These are phyloP conservation scores for Uria lomvia DNA, from an alignment of 2,113 vertebrate genomes.

Conservation along the genomic window DNA sequence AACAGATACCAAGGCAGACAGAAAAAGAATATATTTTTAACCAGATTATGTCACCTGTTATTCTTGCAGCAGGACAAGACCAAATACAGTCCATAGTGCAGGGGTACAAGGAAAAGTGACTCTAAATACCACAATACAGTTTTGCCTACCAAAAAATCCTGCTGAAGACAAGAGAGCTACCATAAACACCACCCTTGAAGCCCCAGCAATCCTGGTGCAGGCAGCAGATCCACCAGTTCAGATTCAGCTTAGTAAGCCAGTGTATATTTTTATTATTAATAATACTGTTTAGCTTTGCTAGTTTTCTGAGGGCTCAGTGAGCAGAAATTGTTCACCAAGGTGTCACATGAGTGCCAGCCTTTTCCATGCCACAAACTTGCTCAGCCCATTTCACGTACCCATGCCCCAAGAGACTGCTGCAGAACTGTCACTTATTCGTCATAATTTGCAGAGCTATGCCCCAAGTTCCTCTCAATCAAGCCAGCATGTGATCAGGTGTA, in stretches of 20 bases:
- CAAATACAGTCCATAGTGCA: not conserved
- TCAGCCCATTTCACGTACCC: not conserved
- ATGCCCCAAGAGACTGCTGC: accelerated
- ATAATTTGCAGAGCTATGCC: not conserved
- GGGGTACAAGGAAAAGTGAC: not conserved
- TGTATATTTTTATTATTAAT: not conserved
- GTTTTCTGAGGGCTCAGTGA: not conserved
- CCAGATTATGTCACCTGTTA: not conserved
- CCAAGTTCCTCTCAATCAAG: not conserved
- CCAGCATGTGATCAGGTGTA: accelerated
- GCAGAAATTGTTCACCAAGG: not conserved
- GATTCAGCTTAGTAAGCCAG: not conserved
- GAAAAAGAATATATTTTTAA: not conserved
- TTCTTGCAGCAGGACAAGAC: not conserved
- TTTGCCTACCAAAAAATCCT: not conserved
- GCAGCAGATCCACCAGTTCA: not conserved
- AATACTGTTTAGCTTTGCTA: not conserved
- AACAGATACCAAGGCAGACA: not conserved
- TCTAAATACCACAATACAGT: not conserved
- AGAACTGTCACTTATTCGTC: not conserved
- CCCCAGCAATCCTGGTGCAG: not conserved
- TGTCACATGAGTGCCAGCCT: not conserved
- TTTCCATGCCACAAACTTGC: not conserved
- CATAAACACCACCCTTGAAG: not conserved
- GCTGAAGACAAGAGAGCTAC: not conserved